phyloP scores from a whole-genome alignment of 2,113 vertebrate genomes.

The Acanthochromis polyacanthus region DNA sequence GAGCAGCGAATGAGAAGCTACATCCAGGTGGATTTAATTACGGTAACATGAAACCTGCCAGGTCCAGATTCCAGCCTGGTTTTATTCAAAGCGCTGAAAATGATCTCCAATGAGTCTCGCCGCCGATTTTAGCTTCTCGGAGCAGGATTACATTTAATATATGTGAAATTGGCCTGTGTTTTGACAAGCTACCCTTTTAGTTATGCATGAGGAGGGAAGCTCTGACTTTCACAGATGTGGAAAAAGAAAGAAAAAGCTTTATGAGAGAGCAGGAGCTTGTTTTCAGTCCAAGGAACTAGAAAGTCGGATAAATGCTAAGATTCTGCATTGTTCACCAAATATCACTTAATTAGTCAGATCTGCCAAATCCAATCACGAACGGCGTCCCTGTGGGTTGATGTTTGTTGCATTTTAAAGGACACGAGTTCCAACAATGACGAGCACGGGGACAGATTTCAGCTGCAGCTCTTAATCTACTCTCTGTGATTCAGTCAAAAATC shows the following conservation, averaged over 20 bases:
- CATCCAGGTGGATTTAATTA: conserved; percentile 30
- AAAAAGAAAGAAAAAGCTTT: conserved; percentile 20
- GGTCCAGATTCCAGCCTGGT: conserved; percentile 12
- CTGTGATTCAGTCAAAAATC: too few species aligned
- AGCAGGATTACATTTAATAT: conserved; percentile 44
- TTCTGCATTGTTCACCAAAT: neutral
- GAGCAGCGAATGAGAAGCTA: neutral
- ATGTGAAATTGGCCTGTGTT: conserved; percentile 39
- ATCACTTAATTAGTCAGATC: neutral
- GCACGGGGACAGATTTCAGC: too few species aligned
- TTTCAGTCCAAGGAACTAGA: conserved; percentile 14
- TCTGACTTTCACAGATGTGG: conserved; percentile 26
- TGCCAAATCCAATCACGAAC: too few species aligned
- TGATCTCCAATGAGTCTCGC: conserved; percentile 15
- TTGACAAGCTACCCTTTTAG: conserved; percentile 31
- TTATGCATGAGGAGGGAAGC: conserved; percentile 26
- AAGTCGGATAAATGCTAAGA: conserved; percentile 4
- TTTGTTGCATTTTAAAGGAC: too few species aligned
- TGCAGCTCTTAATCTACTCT: too few species aligned
- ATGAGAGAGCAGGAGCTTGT: neutral
- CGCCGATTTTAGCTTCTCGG: conserved; percentile 22
- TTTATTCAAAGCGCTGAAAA: conserved; percentile 6
- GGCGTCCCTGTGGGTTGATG: too few species aligned
- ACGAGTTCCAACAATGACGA: too few species aligned
- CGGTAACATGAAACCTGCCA: neutral